Evolutionary conservation across 2,113 vertebrate genomes (phyloP).

Genomic region (Heterocephalus glaber): DNA sequence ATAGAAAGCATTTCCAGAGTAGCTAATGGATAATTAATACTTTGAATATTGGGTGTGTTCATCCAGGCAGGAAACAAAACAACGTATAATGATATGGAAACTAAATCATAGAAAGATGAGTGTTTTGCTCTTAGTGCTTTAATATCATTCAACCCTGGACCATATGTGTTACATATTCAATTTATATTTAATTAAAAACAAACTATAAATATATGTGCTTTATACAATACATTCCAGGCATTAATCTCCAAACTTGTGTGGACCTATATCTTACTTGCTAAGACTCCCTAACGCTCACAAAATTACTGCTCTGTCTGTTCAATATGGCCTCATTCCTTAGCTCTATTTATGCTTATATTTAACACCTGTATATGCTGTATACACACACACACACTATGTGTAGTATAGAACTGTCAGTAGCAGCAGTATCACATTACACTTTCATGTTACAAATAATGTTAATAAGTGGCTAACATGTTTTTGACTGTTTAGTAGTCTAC

Average conservation of each 20-base stretch:
- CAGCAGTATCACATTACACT: neutral
- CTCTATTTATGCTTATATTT: neutral
- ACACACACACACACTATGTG: neutral
- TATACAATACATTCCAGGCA: neutral
- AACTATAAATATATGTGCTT: neutral
- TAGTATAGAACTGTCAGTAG: neutral
- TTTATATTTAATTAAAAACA: slow-evolving; percentile 32
- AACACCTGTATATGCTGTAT: no score
- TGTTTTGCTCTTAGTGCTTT: slow-evolving; percentile 23
- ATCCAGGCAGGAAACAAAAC: neutral
- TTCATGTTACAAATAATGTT: neutral
- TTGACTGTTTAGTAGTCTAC: neutral
- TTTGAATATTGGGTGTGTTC: neutral
- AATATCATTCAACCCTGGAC: neutral
- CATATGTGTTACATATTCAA: neutral
- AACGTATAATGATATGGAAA: neutral
- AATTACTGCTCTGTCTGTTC: neutral
- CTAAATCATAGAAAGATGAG: neutral
- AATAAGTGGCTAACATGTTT: neutral
- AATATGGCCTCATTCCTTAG: neutral
- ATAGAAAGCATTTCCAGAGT: neutral
- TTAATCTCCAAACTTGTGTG: neutral
- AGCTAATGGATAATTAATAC: neutral
- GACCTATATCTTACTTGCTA: neutral
- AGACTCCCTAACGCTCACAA: neutral